Percentiles rank a stretch among this genome's conserved stretches.
These are phyloP conservation scores for Spialia ferax DNA, from an alignment of 2,888 invertebrate genomes.

Conservation along the genomic window DNA sequence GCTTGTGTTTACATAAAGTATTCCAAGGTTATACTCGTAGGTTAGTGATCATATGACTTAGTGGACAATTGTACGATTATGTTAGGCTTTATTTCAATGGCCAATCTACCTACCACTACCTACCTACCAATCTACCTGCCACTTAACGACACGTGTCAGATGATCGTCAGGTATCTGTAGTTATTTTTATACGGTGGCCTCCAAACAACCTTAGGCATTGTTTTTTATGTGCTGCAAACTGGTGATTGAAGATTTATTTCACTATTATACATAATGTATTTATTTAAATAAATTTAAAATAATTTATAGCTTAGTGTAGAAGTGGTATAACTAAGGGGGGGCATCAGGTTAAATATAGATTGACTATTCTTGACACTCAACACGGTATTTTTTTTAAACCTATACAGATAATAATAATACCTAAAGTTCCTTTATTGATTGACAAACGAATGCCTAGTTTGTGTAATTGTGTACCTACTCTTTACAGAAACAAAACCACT, in stretches of 20 bases:
- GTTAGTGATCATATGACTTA: constrained; percentile 19
- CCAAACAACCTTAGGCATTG: not conserved
- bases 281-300: too few relatives aligned
- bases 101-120: constrained; percentile 1
- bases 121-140: not conserved
- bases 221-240: not conserved
- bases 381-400: too few relatives aligned
- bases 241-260: not conserved
- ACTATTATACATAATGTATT: not conserved
- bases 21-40: constrained; percentile 22
- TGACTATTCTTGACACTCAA: too few relatives aligned
- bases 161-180: constrained; percentile 1
- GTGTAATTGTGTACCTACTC: too few relatives aligned
- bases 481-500: too few relatives aligned
- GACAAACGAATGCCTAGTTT: too few relatives aligned
- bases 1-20: constrained; percentile 13
- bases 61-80: constrained; percentile 9
- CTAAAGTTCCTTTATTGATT: too few relatives aligned
- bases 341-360: too few relatives aligned
- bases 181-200: not conserved
- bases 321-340: too few relatives aligned
- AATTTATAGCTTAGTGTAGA: too few relatives aligned
- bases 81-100: constrained; percentile 11
- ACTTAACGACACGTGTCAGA: constrained; percentile 13
- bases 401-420: too few relatives aligned